Conservation (phyloP, 2,888 invertebrate genomes). For the Drosophila fungiperda region DNA sequence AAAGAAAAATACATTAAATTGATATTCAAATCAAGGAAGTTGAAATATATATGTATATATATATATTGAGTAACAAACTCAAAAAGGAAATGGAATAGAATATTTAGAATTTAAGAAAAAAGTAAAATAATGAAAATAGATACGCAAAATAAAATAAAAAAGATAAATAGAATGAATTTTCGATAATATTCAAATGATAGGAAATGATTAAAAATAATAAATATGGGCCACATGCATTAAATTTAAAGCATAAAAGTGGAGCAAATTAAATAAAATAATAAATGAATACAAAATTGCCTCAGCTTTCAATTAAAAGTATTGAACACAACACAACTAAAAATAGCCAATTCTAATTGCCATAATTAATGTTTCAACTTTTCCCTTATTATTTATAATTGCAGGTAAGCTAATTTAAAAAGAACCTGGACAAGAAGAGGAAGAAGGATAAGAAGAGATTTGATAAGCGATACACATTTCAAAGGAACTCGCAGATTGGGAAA, state of each 20-base stretch:
- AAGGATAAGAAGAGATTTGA: slow-evolving; percentile 3
- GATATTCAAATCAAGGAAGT: neutral
- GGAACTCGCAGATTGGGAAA: slow-evolving; percentile 38
- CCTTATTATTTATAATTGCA: slow-evolving; percentile 48
- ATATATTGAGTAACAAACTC: neutral
- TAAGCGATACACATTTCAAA: slow-evolving; percentile 18
- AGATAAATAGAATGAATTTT: neutral
- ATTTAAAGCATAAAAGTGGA: neutral
- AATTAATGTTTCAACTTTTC: slow-evolving; percentile 2
- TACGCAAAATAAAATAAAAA: neutral
- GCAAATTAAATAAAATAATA: neutral
- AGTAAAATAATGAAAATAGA: neutral
- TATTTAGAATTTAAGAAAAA: neutral
- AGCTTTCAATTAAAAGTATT: neutral
- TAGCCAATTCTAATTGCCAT: neutral
- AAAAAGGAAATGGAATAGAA: neutral
- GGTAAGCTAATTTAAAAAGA: slow-evolving; percentile 61
- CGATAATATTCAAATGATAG: neutral
- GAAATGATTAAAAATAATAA: slow-evolving; percentile 11
- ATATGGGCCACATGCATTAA: neutral
- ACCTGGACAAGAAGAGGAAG: slow-evolving; percentile 2
- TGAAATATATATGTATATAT: neutral
- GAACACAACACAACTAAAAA: neutral
- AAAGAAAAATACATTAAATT: neutral
- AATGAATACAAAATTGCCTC: neutral